A percentile compares a stretch with the other conserved stretches of the same genome.
These are phyloP conservation scores for Battus philenor DNA, from an alignment of 1,140 invertebrate genomes.

Conservation along the genomic window DNA sequence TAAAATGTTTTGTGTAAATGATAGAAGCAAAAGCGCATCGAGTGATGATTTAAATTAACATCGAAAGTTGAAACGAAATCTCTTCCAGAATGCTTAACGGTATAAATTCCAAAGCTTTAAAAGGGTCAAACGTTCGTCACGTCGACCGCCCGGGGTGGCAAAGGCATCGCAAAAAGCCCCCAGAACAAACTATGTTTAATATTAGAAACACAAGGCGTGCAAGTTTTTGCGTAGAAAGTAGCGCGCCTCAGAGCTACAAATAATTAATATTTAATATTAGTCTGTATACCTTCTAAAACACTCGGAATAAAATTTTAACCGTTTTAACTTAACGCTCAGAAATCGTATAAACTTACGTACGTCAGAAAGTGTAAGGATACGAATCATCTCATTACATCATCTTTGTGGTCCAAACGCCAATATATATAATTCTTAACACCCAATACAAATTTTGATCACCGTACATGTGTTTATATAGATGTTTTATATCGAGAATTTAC, in stretches of 20 bases:
- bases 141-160: slow-evolving; percentile 24
- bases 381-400: too few species aligned
- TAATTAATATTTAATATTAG: slow-evolving; percentile 1
- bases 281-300: too few species aligned
- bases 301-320: too few species aligned
- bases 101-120: slow-evolving; percentile 48
- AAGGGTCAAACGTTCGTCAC: slow-evolving; percentile 68
- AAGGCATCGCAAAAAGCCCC: slow-evolving; percentile 47
- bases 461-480: too few species aligned
- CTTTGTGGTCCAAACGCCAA: too few species aligned
- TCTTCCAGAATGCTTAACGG: slow-evolving; percentile 38
- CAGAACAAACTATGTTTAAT: slow-evolving; percentile 67
- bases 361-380: background rate
- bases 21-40: too few species aligned
- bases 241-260: slow-evolving; percentile 1
- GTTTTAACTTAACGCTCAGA: background rate
- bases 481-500: too few species aligned
- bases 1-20: too few species aligned
- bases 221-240: slow-evolving; percentile 50
- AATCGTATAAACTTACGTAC: background rate
- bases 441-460: too few species aligned
- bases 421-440: too few species aligned
- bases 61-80: too few species aligned
- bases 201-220: slow-evolving; percentile 66
- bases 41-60: too few species aligned